phyloP scores from a whole-genome alignment of 2,797 vertebrate genomes.

The Urosaurus nigricauda region DNA sequence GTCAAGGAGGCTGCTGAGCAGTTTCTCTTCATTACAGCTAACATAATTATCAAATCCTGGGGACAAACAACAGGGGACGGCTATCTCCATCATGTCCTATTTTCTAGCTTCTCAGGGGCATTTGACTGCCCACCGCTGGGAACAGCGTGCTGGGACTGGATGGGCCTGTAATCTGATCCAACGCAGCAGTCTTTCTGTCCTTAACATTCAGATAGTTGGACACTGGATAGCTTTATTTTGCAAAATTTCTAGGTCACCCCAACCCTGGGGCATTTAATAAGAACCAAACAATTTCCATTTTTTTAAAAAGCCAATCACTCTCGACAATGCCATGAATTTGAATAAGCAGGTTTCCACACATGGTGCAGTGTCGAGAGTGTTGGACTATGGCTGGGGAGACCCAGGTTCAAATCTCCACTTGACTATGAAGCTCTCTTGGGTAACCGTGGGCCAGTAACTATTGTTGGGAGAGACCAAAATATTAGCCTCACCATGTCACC shows the following conservation, averaged over 20 bases:
- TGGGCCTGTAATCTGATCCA: slow-evolving; percentile 5
- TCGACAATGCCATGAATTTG: neutral
- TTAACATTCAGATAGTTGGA: neutral
- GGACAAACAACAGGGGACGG: slow-evolving; percentile 27
- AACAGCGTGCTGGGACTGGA: neutral
- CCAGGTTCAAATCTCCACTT: neutral
- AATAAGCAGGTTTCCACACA: neutral
- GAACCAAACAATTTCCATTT: neutral
- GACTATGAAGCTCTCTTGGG: no score
- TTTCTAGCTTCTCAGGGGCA: slow-evolving; percentile 26
- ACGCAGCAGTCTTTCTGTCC: neutral
- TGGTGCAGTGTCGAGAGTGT: neutral
- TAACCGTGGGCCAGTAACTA: no score
- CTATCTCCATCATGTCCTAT: slow-evolving; percentile 28
- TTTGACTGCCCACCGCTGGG: slow-evolving; percentile 3
- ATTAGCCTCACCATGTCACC: no score
- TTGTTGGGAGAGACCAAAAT: no score
- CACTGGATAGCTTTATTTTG: neutral
- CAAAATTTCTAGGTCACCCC: slow-evolving; percentile 13
- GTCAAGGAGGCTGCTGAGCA: slow-evolving; percentile 25
- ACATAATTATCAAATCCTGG: slow-evolving; percentile 31
- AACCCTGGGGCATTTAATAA: slow-evolving; percentile 1
- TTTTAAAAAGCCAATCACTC: no score
- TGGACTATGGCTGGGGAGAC: neutral
- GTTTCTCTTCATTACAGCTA: slow-evolving; percentile 40